Conservation (phyloP, 2,888 invertebrate genomes). For the Herminia tarsipennalis region DNA sequence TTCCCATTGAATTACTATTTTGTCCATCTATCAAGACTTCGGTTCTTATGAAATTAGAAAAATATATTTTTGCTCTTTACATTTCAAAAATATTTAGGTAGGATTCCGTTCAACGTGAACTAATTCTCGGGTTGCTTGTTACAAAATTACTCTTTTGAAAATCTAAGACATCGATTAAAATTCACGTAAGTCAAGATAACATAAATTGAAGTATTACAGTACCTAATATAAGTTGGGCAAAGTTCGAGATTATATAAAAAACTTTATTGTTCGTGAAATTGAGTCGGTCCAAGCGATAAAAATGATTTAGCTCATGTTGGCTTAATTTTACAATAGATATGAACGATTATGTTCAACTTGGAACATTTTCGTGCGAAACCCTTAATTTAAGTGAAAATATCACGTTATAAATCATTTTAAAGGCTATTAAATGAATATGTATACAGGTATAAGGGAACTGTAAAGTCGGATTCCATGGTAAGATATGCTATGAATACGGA, state of each 20-base stretch:
- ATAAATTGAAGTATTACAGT: slow-evolving; percentile 1
- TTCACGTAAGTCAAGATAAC: not conserved
- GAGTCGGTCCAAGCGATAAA: slow-evolving; percentile 41
- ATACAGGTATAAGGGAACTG: slow-evolving; percentile 49
- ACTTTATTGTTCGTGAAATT: slow-evolving; percentile 45
- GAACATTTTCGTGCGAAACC: slow-evolving; percentile 39
- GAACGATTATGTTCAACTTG: slow-evolving; percentile 37
- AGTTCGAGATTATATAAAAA: slow-evolving; percentile 27
- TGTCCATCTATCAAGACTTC: no score
- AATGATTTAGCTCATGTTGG: slow-evolving; percentile 48
- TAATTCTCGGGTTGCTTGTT: no score
- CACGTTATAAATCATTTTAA: slow-evolving; percentile 59
- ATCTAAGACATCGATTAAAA: not conserved
- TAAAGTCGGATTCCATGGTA: slow-evolving; percentile 29
- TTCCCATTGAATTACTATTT: no score
- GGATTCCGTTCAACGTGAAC: not conserved
- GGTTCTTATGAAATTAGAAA: no score
- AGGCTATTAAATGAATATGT: slow-evolving; percentile 62
- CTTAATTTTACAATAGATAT: slow-evolving; percentile 49
- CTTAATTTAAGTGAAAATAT: slow-evolving; percentile 57
- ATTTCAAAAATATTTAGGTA: not conserved
- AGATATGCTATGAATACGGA: slow-evolving; percentile 26
- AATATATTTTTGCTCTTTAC: not conserved
- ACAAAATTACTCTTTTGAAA: no score
- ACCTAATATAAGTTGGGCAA: slow-evolving; percentile 25